These are phyloP conservation scores for Pangasius larnaudii DNA, from an alignment of 2,797 vertebrate species.

Conservation along the genomic window DNA sequence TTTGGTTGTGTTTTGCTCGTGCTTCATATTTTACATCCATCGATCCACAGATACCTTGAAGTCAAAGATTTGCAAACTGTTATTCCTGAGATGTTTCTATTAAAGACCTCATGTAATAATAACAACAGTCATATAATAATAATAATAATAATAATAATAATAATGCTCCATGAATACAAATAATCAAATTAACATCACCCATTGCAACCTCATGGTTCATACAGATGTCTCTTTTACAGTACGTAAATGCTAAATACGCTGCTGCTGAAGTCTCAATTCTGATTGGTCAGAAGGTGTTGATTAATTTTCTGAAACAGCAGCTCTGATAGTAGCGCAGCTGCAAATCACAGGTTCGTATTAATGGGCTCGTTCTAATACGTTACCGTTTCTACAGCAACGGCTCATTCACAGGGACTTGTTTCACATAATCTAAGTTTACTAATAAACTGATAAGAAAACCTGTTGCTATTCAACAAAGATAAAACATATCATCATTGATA, in stretches of 20 bases:
- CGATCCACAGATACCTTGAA: background rate
- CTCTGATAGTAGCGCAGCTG: no score
- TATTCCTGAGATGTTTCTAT: background rate
- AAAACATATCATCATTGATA: background rate
- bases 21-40: background rate
- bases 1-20: constrained; percentile 24
- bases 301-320: background rate
- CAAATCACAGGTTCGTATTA: background rate
- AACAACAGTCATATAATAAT: background rate
- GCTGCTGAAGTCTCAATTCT: background rate
- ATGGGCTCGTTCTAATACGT: background rate
- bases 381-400: background rate
- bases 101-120: background rate
- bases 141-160: constrained; percentile 6
- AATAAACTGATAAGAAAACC: background rate
- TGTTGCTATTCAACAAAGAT: background rate
- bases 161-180: background rate
- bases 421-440: background rate
- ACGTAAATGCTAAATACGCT: background rate
- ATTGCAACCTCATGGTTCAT: background rate
- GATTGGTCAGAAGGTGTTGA: background rate
- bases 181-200: background rate
- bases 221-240: background rate
- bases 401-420: background rate
- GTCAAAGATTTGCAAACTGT: background rate